These are phyloP conservation scores for Erythrocercus mccallii DNA, from an alignment of 2,113 vertebrate species.

Conservation along the genomic window DNA sequence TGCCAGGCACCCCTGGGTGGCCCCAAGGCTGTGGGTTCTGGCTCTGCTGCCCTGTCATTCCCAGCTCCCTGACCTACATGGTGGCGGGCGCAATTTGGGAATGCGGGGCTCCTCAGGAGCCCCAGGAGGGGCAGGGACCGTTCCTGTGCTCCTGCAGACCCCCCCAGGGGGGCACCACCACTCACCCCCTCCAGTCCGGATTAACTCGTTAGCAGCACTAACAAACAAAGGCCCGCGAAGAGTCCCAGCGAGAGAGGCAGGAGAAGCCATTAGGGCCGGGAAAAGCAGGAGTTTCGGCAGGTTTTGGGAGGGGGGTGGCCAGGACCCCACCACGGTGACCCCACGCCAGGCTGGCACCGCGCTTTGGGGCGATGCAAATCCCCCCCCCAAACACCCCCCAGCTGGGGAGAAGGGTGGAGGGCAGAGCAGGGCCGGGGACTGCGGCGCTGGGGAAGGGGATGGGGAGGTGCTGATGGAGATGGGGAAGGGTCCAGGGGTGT, in stretches of 20 bases:
- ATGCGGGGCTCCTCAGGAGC: not conserved
- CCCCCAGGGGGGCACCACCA: not conserved
- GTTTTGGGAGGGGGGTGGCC: too few species aligned
- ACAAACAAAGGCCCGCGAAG: not conserved
- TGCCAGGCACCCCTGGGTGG: not conserved
- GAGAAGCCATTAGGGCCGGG: not conserved
- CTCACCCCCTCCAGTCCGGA: not conserved
- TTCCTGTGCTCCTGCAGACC: not conserved
- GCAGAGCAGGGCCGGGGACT: not conserved
- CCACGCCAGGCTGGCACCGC: not conserved
- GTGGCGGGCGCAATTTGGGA: not conserved
- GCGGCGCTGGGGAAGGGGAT: not conserved
- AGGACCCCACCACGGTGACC: not conserved
- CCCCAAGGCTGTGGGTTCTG: not conserved
- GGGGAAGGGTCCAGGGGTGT: not conserved
- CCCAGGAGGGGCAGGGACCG: not conserved
- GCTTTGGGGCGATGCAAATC: not conserved
- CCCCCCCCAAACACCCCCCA: too few species aligned
- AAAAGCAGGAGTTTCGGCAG: not conserved
- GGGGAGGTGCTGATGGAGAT: not conserved
- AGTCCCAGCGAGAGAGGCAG: rapidly evolving
- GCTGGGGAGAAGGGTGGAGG: not conserved
- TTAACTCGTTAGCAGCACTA: not conserved
- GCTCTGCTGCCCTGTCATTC: not conserved
- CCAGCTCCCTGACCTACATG: not conserved